These are phyloP conservation scores for Eurypyga helias DNA, from an alignment of 2,113 vertebrate genomes.

Conservation along the genomic window DNA sequence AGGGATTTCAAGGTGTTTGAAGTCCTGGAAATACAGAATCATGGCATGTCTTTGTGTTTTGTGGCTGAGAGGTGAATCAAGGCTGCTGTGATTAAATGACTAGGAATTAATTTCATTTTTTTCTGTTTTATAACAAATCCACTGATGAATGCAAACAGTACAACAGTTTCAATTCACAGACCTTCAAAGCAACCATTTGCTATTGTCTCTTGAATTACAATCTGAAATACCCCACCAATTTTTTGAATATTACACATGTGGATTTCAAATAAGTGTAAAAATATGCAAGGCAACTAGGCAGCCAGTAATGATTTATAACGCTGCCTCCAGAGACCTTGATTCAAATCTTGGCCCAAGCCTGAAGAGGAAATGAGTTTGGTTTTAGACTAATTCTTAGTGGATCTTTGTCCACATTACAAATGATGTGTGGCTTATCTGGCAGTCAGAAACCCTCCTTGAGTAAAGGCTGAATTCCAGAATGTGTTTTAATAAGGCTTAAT, in stretches of 20 bases:
- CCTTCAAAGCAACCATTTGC: neutral
- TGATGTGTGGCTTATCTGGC: slow-evolving; percentile 2
- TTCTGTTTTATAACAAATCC: neutral
- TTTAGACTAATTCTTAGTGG: slow-evolving; percentile 28
- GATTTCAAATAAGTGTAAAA: neutral
- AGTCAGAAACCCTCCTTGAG: neutral
- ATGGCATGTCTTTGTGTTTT: neutral
- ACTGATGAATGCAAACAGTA: neutral
- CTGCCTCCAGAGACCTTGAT: neutral
- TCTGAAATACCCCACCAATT: neutral
- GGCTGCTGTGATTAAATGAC: neutral
- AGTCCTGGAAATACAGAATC: neutral
- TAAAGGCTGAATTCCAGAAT: neutral
- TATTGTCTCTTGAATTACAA: neutral
- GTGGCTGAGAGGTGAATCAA: neutral
- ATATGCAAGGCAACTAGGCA: neutral
- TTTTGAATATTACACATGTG: neutral
- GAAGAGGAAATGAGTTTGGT: slow-evolving; percentile 42
- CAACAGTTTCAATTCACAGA: neutral
- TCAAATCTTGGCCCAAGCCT: slow-evolving; percentile 12
- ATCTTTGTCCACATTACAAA: neutral
- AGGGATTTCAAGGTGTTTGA: neutral
- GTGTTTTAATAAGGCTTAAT: neutral
- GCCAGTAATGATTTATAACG: neutral
- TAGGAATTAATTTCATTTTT: neutral